A percentile compares a stretch with the other conserved stretches of the same genome.
These are phyloP conservation scores for Puntigrus tetrazona DNA, from an alignment of 2,113 vertebrate genomes.

Conservation along the genomic window DNA sequence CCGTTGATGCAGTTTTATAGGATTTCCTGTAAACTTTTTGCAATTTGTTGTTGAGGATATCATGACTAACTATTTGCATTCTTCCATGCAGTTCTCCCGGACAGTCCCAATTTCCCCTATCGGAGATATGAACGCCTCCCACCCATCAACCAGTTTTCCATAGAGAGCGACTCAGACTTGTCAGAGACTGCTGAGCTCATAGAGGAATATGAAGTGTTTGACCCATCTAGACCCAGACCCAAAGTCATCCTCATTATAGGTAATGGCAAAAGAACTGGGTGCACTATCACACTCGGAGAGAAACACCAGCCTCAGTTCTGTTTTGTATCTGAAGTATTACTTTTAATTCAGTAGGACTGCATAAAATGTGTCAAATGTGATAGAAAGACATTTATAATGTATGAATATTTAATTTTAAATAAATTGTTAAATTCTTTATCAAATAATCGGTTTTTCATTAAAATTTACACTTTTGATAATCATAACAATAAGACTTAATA, in stretches of 20 bases:
- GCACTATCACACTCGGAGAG: neutral
- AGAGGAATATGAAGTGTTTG: conserved; percentile 97
- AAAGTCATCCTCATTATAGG: conserved; percentile 97
- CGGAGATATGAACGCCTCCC: conserved; percentile 94
- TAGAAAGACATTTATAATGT: no score
- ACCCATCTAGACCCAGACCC: conserved; percentile 87
- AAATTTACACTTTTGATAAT: neutral
- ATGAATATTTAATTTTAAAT: no score
- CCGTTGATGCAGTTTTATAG: neutral
- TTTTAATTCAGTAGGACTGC: no score
- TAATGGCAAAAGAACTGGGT: conserved; percentile 64
- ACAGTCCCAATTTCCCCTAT: conserved; percentile 91
- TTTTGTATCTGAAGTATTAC: no score
- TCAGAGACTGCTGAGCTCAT: conserved; percentile 97
- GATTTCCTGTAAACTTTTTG: neutral
- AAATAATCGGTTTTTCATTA: neutral
- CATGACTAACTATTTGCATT: conserved; percentile 58
- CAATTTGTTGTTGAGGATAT: neutral
- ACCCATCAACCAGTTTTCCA: conserved; percentile 98
- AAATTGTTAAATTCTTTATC: no score
- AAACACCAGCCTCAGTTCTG: neutral
- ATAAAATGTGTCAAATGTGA: no score
- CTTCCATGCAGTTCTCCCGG: conserved; percentile 87
- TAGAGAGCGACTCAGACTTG: conserved; percentile 97
- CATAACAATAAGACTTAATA: neutral